Percentiles rank a stretch among this genome's conserved stretches.
These are phyloP conservation scores for Scaptomyza cyrtandrae DNA, from an alignment of 2,888 invertebrate species.

Conservation along the genomic window DNA sequence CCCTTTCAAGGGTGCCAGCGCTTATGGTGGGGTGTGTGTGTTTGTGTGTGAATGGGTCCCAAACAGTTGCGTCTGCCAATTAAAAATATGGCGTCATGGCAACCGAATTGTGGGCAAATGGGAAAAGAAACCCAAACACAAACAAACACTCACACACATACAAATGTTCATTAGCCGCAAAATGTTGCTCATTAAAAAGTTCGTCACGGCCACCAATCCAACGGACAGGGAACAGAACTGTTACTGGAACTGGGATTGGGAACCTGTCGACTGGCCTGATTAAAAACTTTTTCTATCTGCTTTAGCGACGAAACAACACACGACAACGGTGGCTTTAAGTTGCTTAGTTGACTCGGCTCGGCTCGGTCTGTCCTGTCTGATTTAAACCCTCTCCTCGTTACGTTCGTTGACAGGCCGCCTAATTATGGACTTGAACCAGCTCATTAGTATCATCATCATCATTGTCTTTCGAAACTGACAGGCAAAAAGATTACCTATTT, in stretches of 20 bases:
- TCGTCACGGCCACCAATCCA: conserved; percentile 58
- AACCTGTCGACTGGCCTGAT: conserved; percentile 42
- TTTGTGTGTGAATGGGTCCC: too few species aligned
- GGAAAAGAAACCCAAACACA: conserved; percentile 16
- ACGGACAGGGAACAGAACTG: conserved; percentile 20
- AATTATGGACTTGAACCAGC: conserved; percentile 44
- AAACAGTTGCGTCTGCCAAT: conserved; percentile 70
- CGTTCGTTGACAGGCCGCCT: conserved; percentile 50
- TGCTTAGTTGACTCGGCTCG: background rate
- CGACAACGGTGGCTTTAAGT: conserved; percentile 4
- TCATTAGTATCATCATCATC: conserved; percentile 17
- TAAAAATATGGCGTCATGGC: conserved; percentile 79
- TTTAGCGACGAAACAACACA: conserved; percentile 10
- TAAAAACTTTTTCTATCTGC: conserved; percentile 42
- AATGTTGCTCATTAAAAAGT: conserved; percentile 79
- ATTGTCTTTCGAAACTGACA: conserved; percentile 5
- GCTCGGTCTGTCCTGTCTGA: conserved; percentile 20
- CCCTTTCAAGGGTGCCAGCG: conserved; percentile 27
- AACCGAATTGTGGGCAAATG: conserved; percentile 51
- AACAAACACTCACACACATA: conserved; percentile 30
- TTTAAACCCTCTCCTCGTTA: conserved; percentile 23
- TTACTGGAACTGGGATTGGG: conserved; percentile 19
- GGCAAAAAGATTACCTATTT: conserved; percentile 16
- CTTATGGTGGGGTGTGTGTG: conserved; percentile 3
- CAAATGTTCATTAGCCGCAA: conserved; percentile 80